Percentiles rank a stretch among this genome's conserved stretches.
These are phyloP conservation scores for Drosophila pruinosa DNA, from an alignment of 1,140 invertebrate species.

Conservation along the genomic window DNA sequence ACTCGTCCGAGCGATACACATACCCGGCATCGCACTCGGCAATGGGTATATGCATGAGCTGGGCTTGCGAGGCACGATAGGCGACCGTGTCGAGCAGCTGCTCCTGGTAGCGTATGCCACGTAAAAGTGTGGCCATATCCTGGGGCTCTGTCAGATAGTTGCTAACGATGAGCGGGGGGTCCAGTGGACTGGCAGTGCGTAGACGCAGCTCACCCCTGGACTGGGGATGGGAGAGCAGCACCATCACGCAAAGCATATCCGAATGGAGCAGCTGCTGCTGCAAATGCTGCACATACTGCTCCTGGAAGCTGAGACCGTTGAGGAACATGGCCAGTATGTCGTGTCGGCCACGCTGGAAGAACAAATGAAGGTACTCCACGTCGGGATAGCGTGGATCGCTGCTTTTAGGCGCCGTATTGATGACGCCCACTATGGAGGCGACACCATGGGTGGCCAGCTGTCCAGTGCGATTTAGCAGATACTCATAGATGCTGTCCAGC, in stretches of 20 bases:
- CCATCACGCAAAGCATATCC: constrained; percentile 84
- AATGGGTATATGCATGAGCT: constrained; percentile 84
- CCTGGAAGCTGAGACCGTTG: constrained; percentile 45
- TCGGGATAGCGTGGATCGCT: constrained; percentile 67
- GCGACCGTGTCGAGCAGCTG: constrained; percentile 84
- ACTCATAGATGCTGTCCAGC: constrained; percentile 56
- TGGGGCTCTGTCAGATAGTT: constrained; percentile 87
- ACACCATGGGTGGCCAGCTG: constrained; percentile 84
- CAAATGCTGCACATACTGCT: constrained; percentile 33
- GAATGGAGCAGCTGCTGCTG: constrained; percentile 5
- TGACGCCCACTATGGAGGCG: constrained; percentile 44
- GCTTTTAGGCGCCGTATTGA: constrained; percentile 59
- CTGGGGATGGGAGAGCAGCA: constrained; percentile 89
- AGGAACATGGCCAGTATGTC: constrained; percentile 22
- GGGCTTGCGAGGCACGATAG: constrained; percentile 84
- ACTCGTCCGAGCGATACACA: constrained; percentile 86
- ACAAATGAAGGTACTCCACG: constrained; percentile 67
- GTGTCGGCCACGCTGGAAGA: constrained; percentile 40
- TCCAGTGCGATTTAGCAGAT: constrained; percentile 71
- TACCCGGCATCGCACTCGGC: constrained; percentile 84
- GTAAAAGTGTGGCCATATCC: constrained; percentile 87
- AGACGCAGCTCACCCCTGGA: constrained; percentile 88
- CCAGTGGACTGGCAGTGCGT: constrained; percentile 87
- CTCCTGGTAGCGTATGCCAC: constrained; percentile 86
- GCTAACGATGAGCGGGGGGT: constrained; percentile 88